These are phyloP conservation scores for Daubentonia madagascariensis DNA, from an alignment of 2,113 vertebrate genomes.

Conservation along the genomic window DNA sequence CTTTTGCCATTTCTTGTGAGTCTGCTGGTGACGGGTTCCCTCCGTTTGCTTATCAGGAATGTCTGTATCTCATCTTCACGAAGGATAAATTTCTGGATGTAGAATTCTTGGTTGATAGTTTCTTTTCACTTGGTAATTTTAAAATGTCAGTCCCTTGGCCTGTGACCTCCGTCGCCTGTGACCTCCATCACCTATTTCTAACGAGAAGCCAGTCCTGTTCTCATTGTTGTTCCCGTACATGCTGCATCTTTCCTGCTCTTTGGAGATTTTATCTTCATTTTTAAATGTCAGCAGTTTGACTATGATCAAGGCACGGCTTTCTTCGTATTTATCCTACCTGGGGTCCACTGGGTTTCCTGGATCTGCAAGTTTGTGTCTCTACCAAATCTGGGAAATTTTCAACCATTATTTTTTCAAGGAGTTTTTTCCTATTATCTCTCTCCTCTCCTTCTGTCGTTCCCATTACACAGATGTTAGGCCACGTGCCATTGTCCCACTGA, in stretches of 20 bases:
- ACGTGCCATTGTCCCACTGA: too few species aligned
- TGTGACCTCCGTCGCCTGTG: not conserved
- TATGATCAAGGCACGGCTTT: not conserved
- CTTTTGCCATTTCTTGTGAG: not conserved
- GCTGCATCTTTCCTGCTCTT: not conserved
- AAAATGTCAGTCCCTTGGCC: not conserved
- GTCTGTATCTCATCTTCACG: not conserved
- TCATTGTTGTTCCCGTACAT: accelerated
- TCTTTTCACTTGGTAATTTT: not conserved
- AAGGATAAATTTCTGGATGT: not conserved
- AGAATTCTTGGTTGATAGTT: not conserved
- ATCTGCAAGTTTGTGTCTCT: not conserved
- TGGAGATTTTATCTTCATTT: not conserved
- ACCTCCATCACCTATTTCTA: too few species aligned
- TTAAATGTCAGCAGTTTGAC: not conserved
- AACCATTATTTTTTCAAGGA: not conserved
- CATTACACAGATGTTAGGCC: not conserved
- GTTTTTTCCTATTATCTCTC: not conserved
- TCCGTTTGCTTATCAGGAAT: not conserved
- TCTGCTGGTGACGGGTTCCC: not conserved
- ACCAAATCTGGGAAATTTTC: not conserved
- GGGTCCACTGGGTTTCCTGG: not conserved
- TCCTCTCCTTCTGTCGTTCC: not conserved
- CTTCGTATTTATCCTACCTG: not conserved
- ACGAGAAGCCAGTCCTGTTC: not conserved